Base-by-base conservation (phyloP, 2,888 invertebrate species). In the Agrenia bidenticulata region DNA sequence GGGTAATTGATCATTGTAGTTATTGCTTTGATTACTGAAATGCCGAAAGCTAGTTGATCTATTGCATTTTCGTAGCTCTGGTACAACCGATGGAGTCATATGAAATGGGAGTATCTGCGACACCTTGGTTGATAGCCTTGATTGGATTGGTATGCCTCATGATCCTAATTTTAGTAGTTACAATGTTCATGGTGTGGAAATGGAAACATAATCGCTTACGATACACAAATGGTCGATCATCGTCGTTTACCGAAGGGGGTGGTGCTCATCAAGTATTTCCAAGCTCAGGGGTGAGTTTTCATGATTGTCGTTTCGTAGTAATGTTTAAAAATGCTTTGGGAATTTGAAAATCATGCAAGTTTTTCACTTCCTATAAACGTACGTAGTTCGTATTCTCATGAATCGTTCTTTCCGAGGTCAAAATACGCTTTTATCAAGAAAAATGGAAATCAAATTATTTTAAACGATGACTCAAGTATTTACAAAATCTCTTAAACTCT, bases 141-240 rank as follows among this genome's bases (percentile, higher is more conserved):
- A 63, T 76, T 17, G 64, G 66, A 4, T 66, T 72, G 23, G 70
- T 74, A 13, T 64, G 60, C 32, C 53, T 73, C 5, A 63, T 74
- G 59, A 65, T 67, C 19, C 37, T 72, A 23, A 57, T 73, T n/a
- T 51, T 72, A 17, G 57, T 65, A 17, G 55, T 73, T 17, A 72
- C 74, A 24, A 61, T 66, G 54, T 70, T 67, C 58, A 73, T 76
- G 70, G 73, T 70, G 13, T 76, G 74, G 73, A 74, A 76, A 61
- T 76, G 73, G 72, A 74, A 74, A 61, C 64, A 67, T 56, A 73
- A 73, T 64, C 69, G 73, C 37, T 63, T 73, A 53, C 66, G 73
- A 53, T 68, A 69, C 55, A 60, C 51, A 7, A 15, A 21, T 13
- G 23, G 24, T 7, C 4, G 51, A 7, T 7, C 21, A 4, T 5